Evolutionary conservation across 2,797 vertebrate species (phyloP), one percentile per base, ranked within the genome.

Genomic region (Hephaestus fuliginosus): DNA sequence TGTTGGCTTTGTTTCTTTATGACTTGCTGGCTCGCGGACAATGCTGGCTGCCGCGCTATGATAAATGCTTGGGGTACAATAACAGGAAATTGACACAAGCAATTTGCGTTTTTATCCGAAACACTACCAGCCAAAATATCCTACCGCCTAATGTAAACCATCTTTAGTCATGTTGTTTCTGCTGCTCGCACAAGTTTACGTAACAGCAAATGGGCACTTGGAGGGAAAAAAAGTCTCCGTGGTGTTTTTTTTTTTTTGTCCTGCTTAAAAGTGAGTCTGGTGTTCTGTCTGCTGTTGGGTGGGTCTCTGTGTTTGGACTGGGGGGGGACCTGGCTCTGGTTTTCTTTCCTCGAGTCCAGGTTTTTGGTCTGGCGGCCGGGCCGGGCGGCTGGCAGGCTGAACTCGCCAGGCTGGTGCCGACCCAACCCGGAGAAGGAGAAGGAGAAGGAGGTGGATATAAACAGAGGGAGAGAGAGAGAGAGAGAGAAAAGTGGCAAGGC

Each of bases 1-100:
- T 75, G 64, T 53, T 86, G 81, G 79, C 82, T 83, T 83, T 81
- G 64, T 87, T 84, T 86, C 76, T 87, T 82, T 86, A 80, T 82
- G 78, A 82, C 83, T 83, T 25, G 56, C 60, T 86, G 90, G 84
- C 84, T 62, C 41, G 20, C 49, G 74, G 43, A 92, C 86, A 88
- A 84, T 87, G 76, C 83, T 86, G 85, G 79, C 88, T 80, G 90
- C 88, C 80, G 84, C 77, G 78, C 74, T 78, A 60, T 78, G 83
- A 89, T 90, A 86, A 93, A 92, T 86, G 82, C 83, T 85, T 82
- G 57, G 76, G 81, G 88, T 83, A 87, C 80, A 89, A 89, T 88
- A 92, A 92, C 80, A 90, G 89, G 86, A 91, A 87, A 90, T 86
- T 92, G 88, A 89, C 88, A 88, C 83, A 62, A 74, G 83, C 72